Evolutionary conservation across 2,797 vertebrate genomes (phyloP).

Genomic region (Galago senegalensis): DNA sequence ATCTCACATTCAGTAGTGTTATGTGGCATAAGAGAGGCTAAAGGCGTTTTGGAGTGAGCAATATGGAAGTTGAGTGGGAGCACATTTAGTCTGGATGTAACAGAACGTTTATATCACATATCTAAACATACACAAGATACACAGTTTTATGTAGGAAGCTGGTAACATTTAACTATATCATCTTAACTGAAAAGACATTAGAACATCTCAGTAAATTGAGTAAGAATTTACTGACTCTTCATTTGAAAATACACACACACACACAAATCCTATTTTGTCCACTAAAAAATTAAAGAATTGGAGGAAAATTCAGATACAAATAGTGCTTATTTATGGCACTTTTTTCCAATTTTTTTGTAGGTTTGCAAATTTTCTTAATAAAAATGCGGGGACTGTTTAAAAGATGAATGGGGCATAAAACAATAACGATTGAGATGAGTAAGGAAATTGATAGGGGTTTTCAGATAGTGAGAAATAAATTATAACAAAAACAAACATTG

Average conservation of each 20-base stretch:
- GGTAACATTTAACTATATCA: neutral
- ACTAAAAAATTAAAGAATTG: conserved; percentile 55
- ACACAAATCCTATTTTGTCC: neutral
- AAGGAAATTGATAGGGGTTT: conserved; percentile 50
- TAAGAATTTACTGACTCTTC: neutral
- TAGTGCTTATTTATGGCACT: neutral
- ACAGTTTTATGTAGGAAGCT: conserved; percentile 11
- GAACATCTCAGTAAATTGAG: neutral
- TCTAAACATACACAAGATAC: conserved; percentile 12
- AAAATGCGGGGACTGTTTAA: neutral
- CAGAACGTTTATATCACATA: neutral
- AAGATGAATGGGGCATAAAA: conserved; percentile 48
- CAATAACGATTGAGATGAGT: neutral
- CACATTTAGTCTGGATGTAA: neutral
- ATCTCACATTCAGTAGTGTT: neutral
- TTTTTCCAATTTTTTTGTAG: neutral
- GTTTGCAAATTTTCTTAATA: neutral
- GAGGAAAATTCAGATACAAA: conserved; percentile 50
- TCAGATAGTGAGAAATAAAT: conserved; percentile 54
- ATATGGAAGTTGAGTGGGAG: neutral
- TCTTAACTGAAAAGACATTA: conserved; percentile 36
- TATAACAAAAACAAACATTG: conserved; percentile 52
- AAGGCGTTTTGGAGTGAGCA: neutral
- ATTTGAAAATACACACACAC: neutral
- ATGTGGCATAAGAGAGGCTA: neutral